phyloP scores from a whole-genome alignment of 2,113 vertebrate species.

The Centrocercus urophasianus region DNA sequence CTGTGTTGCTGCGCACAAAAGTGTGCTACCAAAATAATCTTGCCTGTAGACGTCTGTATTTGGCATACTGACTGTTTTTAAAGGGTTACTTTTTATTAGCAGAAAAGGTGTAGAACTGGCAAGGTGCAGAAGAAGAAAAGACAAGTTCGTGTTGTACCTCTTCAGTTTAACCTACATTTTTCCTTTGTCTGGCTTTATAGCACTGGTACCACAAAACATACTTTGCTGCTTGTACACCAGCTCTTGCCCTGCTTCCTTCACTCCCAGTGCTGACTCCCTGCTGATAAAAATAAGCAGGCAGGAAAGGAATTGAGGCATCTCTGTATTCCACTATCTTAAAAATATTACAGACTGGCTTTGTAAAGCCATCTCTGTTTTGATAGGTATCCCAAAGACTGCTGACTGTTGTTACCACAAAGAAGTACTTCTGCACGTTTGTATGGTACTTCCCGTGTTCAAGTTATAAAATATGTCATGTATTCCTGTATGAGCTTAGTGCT shows the following conservation, averaged over 20 bases:
- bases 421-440: no score
- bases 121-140: neutral
- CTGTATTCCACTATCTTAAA: neutral
- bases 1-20: neutral
- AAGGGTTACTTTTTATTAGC: neutral
- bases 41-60: neutral
- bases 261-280: neutral
- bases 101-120: neutral
- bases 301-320: neutral
- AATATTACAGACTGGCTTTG: neutral
- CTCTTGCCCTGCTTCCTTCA: neutral
- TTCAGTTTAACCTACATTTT: neutral
- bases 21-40: neutral
- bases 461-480: neutral
- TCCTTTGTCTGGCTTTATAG: neutral
- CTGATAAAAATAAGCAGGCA: neutral
- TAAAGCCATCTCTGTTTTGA: neutral
- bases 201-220: neutral
- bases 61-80: neutral
- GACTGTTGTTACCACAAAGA: neutral
- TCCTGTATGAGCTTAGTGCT: neutral
- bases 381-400: neutral
- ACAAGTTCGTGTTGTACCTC: neutral
- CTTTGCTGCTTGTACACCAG: neutral
- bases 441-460: no score